Evolutionary conservation across 2,113 vertebrate genomes (phyloP), one percentile per base, ranked within the genome.

Genomic region (Corythornis vintsioides): DNA sequence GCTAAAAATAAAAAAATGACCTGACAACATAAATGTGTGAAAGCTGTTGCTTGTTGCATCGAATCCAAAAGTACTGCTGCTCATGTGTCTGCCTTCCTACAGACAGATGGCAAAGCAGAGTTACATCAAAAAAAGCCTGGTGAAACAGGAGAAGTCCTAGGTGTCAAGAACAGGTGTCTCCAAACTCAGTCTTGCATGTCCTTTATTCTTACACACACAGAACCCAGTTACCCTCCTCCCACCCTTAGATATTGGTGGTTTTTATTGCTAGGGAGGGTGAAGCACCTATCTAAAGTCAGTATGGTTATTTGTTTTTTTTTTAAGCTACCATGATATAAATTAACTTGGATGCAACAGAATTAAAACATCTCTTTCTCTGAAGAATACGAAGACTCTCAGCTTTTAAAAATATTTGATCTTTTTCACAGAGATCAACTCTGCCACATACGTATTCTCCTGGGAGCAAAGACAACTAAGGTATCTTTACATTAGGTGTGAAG

Each of bases 1-100:
- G 47, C 74, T 93, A 83, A 95, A 94, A 94, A 92, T 93, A 95
- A 86, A 63, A 8, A 22, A 82, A 43, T 77, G 84, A 83, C 75
- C 52, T 76, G 81, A 86, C 74, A 81, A 40, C 66, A 45, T 0
- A 61, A 45, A 81, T 50, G 42, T 72, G 4, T 63, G 50, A 90
- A 82, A 84, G 66, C 77, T 72, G 45, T 9, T 72, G 69, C 52
- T 63, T 52, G 79, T 28, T 0, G 0, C 15, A 64, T 17, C 20
- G 0, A 80, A 83, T 29, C 47, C 72, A 55, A 52, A 82, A 83
- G 26, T 11, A 24, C 40, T n/a, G 56, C 60, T 78, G 86, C 63
- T 94, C 71, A 25, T 40, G 29, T 89, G 92, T 93, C 91, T 89
- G 82, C 71, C 48, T 88, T 63, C 64, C 78, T 20, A 38, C 50